Evolutionary conservation across 1,140 invertebrate species (phyloP), one percentile per base, ranked within the genome.

Genomic region (Bacillus rossius): DNA sequence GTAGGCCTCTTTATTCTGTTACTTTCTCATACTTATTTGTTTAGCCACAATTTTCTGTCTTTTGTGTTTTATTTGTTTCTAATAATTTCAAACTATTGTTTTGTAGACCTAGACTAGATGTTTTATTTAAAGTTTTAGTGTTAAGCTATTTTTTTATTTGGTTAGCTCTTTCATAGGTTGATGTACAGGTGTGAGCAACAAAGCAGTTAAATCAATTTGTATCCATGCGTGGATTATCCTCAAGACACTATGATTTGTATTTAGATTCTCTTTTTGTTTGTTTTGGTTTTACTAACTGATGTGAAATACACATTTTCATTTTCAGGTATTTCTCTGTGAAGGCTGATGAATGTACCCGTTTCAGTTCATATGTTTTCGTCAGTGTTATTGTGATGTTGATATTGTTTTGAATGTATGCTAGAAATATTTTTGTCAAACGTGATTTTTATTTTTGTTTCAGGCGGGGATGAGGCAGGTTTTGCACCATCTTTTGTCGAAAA

Each of bases 401-500:
- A n/a, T n/a, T n/a, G n/a, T n/a, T n/a, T n/a, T n/a, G n/a, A n/a
- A n/a, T n/a, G n/a, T n/a, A n/a, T n/a, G n/a, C n/a, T n/a, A n/a
- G n/a, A n/a, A n/a, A n/a, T n/a, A 34, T 34, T 34, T 34, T 10
- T 4, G 29, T 34, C 29, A 7, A 34, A 4, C 49, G 13, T 29
- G 50, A 10, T 51, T 19, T 55, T 41, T 20, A 66, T 65, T 71
- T 75, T 59, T 73, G 69, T 77, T 81, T 72, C 82, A 91, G 91
- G 89, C 83, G 89, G 89, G 73, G 90, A 91, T 76, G 90, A 91
- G 75, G 85, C 85, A 67, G 91, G 92, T 66, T 91, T 92, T 75
- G 90, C 94, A 61, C 96, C 96, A 49, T 92, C 91, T 43, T 96
- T 99, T 75, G 84, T 94, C 67, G 96, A 96, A 72, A 97, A 98